Evolutionary conservation across 2,797 vertebrate species (phyloP), one percentile per base, ranked within the genome.

Genomic region (Cyclura pinguis): DNA sequence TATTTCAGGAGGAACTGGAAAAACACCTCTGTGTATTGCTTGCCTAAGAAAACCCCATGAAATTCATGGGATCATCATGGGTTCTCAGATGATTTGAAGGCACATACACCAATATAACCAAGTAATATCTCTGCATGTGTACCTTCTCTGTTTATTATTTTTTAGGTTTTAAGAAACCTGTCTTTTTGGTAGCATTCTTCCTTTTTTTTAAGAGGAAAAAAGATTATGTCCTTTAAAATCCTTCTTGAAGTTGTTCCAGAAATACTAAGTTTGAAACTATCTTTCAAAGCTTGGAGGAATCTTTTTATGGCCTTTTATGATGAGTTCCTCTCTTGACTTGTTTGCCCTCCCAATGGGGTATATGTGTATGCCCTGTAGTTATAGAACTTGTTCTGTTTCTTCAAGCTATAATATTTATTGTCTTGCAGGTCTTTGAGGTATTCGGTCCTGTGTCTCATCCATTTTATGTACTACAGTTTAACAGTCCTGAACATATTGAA

Each of bases 391-490:
- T 38, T 76, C 6, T 50, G 42, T 78, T 86, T 90, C 67, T 86
- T 74, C 0, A 27, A 86, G 8, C 74, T 85, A 57, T 59, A 83
- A 27, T 94, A 92, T 94, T 77, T 55, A 93, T 80, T 96, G 3
- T 96, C 29, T 96, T 97, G 90, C 93, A 99, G 99, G 97, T 99
- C 94, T 99, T 99, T 96, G 99, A 99, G 95, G 97, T 99, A 91
- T 99, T 99, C 91, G 99, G 99, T 32, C 99, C 98, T 0, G 99
- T 99, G 85, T 96, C 96, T 89, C 98, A 97, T 95, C 99, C 99
- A 0, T 98, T 98, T 91, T 99, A 99, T 80, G 97, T 98, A 50
- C 85, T 99, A 85, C 97, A 98, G 32, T 99, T 99, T 95, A 99
- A 98, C 96, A 97, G 96, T 27, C 89, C 92, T 77, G 98, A 98